Percentiles rank a stretch among this genome's conserved stretches.
phyloP scores from a whole-genome alignment of 2,113 vertebrate genomes.

The Zapus hudsonius region DNA sequence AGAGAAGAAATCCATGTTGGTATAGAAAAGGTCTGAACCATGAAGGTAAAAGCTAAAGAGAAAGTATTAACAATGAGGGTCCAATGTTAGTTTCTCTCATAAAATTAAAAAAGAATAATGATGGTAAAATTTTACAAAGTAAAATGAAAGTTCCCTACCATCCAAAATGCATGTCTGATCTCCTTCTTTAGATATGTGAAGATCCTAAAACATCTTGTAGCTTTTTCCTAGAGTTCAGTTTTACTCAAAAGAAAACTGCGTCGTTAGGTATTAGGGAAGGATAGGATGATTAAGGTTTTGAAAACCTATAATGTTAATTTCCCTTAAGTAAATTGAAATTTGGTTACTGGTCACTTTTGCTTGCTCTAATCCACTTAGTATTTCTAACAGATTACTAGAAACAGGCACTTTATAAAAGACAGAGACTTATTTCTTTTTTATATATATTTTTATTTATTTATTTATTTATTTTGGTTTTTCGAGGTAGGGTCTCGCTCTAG shows the following conservation, averaged over 20 bases:
- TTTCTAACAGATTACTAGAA: background rate
- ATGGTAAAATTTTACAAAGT: conserved; percentile 6
- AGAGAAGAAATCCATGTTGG: background rate
- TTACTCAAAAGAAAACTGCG: background rate
- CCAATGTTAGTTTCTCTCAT: background rate
- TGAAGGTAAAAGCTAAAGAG: conserved; percentile 26
- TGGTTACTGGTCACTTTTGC: conserved; percentile 46
- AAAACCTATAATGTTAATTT: conserved; percentile 25
- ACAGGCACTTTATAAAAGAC: background rate
- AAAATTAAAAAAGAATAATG: background rate
- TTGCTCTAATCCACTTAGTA: background rate
- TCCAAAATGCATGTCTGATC: conserved; percentile 6
- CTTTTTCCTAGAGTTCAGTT: conserved; percentile 29
- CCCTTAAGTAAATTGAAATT: conserved; percentile 42
- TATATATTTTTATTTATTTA: too few species aligned
- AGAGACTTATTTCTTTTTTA: background rate
- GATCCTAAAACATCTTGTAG: conserved; percentile 19
- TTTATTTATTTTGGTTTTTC: too few species aligned
- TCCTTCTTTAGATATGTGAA: conserved; percentile 38
- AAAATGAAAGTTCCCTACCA: background rate
- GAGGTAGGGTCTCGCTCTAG: too few species aligned
- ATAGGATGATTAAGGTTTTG: background rate
- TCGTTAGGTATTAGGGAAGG: background rate
- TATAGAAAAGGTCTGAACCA: background rate
- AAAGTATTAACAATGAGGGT: background rate